These are phyloP conservation scores for Zenarchopterus dispar DNA, from an alignment of 2,797 vertebrate species.

Conservation along the genomic window DNA sequence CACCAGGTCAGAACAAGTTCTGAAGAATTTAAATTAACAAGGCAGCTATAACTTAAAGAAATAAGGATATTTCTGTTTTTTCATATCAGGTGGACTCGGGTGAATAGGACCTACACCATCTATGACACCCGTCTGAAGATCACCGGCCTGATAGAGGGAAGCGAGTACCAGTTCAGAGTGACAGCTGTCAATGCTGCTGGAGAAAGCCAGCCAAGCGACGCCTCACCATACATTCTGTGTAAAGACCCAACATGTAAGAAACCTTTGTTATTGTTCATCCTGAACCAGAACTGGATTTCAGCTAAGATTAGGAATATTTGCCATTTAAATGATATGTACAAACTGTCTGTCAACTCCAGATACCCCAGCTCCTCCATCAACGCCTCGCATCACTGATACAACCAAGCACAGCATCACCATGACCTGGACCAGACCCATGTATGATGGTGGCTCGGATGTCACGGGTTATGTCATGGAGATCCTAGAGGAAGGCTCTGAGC, in stretches of 20 bases:
- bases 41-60: neutral
- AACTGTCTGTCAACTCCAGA: constrained; percentile 76
- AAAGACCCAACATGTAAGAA: constrained; percentile 96
- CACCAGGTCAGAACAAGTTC: constrained; percentile 83
- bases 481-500: constrained; percentile 90
- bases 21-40: too few relatives aligned
- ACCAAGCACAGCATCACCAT: constrained; percentile 95
- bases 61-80: neutral
- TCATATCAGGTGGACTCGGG: constrained; percentile 91
- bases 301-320: neutral
- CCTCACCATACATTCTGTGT: constrained; percentile 91
- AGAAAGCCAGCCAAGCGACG: constrained; percentile 93
- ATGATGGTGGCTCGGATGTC: constrained; percentile 93
- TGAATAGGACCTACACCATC: constrained; percentile 94
- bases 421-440: constrained; percentile 95
- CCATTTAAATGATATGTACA: neutral
- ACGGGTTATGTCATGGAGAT: constrained; percentile 95
- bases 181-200: constrained; percentile 94
- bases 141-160: constrained; percentile 90
- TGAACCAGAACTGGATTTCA: neutral
- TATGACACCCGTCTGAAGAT: constrained; percentile 98
- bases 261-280: neutral
- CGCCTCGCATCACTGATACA: constrained; percentile 93
- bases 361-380: constrained; percentile 92
- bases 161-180: constrained; percentile 97